A percentile compares a stretch with the other conserved stretches of the same genome.
phyloP scores from a whole-genome alignment of 2,797 vertebrate species.

The Numenius phaeopus region DNA sequence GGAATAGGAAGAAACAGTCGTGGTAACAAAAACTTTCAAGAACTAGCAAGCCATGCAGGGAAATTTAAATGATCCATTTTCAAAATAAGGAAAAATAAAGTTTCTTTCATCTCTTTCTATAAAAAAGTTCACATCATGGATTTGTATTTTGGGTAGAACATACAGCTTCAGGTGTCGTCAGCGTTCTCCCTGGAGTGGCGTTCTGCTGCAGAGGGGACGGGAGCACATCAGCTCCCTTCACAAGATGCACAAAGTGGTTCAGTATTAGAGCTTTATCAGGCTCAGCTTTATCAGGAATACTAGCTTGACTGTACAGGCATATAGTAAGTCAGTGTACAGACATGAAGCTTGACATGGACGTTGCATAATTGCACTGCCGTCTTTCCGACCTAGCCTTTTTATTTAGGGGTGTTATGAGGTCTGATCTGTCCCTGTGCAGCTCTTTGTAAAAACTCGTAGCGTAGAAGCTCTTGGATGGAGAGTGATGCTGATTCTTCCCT shows the following conservation, averaged over 20 bases:
- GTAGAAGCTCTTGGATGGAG: neutral
- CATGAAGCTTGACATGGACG: neutral
- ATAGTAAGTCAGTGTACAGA: neutral
- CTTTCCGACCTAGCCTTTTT: neutral
- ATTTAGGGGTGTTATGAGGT: neutral
- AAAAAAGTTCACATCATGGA: neutral
- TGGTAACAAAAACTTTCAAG: slow-evolving; percentile 41
- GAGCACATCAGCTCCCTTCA: neutral
- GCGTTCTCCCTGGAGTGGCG: neutral
- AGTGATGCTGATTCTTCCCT: neutral
- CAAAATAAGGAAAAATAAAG: neutral
- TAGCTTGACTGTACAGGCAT: neutral
- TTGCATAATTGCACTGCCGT: neutral
- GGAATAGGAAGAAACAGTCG: neutral
- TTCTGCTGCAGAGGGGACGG: neutral
- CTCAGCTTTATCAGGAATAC: neutral
- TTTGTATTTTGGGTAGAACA: neutral
- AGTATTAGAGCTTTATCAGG: neutral
- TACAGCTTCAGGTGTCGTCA: neutral
- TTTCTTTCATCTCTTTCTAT: slow-evolving; percentile 1
- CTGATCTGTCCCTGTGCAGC: neutral
- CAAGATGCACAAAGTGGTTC: neutral
- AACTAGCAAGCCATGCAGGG: neutral
- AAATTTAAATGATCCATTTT: neutral
- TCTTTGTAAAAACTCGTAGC: neutral